phyloP scores from a whole-genome alignment of 2,797 vertebrate species.

The Catharus ustulatus region DNA sequence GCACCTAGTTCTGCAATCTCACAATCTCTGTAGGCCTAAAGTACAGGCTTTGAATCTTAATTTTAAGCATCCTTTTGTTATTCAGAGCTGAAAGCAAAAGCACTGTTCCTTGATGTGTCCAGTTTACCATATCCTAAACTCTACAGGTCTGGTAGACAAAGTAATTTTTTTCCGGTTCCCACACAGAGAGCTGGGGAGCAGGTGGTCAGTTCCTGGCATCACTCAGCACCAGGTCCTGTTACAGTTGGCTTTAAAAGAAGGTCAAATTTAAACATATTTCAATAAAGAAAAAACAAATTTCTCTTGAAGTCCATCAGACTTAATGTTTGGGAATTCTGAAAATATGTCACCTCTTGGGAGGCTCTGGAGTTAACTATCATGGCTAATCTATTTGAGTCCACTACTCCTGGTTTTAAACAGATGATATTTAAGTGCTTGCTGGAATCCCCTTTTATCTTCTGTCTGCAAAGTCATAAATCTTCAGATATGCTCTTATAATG shows the following conservation, averaged over 20 bases:
- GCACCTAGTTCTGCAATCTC: not conserved
- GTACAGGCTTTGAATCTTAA: not conserved
- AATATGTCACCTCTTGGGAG: not conserved
- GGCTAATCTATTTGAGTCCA: not conserved
- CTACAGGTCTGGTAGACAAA: not conserved
- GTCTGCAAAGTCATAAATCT: not conserved
- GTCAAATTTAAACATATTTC: not conserved
- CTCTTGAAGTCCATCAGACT: not conserved
- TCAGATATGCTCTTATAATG: not conserved
- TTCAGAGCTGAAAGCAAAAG: not conserved
- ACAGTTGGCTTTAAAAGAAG: not conserved
- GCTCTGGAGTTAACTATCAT: not conserved
- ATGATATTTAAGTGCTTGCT: not conserved
- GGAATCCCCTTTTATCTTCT: slow-evolving; percentile 29
- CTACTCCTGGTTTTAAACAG: not conserved
- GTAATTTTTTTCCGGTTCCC: not conserved
- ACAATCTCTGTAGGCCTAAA: not conserved
- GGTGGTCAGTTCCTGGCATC: not conserved
- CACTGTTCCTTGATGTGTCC: not conserved
- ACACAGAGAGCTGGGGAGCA: not conserved
- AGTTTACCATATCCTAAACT: not conserved
- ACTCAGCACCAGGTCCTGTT: not conserved
- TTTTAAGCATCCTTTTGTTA: not conserved
- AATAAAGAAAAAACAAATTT: not conserved
- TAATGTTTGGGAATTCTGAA: slow-evolving; percentile 1